Evolutionary conservation across 2,888 invertebrate species (phyloP).

Genomic region (Galerucella calmariensis): DNA sequence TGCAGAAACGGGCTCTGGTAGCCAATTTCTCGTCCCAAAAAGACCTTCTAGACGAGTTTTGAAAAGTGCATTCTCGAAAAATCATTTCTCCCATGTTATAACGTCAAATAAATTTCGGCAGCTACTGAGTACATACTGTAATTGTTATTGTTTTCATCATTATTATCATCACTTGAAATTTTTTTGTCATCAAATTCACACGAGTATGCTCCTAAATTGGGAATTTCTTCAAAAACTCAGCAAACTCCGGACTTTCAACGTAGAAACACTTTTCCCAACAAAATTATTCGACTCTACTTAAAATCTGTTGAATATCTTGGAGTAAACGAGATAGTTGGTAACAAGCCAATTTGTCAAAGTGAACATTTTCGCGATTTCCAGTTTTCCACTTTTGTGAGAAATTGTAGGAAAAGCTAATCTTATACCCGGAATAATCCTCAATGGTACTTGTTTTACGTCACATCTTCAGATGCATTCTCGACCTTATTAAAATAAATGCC

Average conservation of each 20-base stretch:
- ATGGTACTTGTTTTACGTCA: slow-evolving; percentile 44
- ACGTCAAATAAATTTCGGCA: too few relatives aligned
- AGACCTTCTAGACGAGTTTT: too few relatives aligned
- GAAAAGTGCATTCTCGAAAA: too few relatives aligned
- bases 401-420: slow-evolving; percentile 45
- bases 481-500: slow-evolving; percentile 36
- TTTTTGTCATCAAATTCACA: not conserved
- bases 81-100: too few relatives aligned
- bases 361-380: slow-evolving; percentile 35
- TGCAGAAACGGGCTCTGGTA: too few relatives aligned
- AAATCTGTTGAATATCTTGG: slow-evolving; percentile 9
- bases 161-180: not conserved
- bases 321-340: slow-evolving; percentile 32
- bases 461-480: slow-evolving; percentile 37
- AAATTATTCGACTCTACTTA: slow-evolving; percentile 7
- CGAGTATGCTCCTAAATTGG: not conserved
- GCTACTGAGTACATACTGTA: too few relatives aligned
- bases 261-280: slow-evolving; percentile 1
- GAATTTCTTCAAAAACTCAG: not conserved
- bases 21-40: too few relatives aligned
- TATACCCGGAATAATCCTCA: slow-evolving; percentile 42
- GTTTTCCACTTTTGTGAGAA: slow-evolving; percentile 36
- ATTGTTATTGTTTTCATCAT: not conserved
- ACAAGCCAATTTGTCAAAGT: slow-evolving; percentile 45
- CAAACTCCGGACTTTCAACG: not conserved